Base-by-base conservation (phyloP, 53 echinoderm and acorn worm genomes). In the Echinometra lucunter region DNA sequence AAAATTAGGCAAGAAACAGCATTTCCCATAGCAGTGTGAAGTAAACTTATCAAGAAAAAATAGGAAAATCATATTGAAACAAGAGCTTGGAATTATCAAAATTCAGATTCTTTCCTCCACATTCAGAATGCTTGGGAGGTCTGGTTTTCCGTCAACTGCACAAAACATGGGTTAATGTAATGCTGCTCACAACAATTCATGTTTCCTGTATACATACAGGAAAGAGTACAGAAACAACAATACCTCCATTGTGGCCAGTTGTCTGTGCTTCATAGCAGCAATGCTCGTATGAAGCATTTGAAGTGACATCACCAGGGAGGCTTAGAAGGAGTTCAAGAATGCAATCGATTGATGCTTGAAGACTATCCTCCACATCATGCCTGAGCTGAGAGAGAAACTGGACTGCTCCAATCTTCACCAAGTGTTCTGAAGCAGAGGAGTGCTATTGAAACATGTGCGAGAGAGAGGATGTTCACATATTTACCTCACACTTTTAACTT, bases 331-430 rank as follows among this genome's bases (percentile, higher is more conserved):
- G 91, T 72, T 97, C 99, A 11, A 96, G 38, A 58, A 96, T 98
- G 38, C 95, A 95, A 95, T 98, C 99, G n/a, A 98, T 93, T 57
- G 91, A 47, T 34, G 90, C 67, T 44, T 98, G 97, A 21, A 98
- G 91, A 58, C 27, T 25, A 10, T 93, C 95, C 47, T 96, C 95
- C 74, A 92, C 72, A 83, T 98, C 97, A 7, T 94, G 92, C 40
- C 99, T 91, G 83, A 98, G 95, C 91, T 96, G 96, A 38, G 98
- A 97, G 9, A 98, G 94, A 94, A 98, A 98, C 92, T 95, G 94
- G 17, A 98, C 95, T 9, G 96, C 98, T 49, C 99, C 97, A 74
- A 98, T 96, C 53, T 97, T 95, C 40, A 97, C 91, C n/a, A 98
- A 92, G 44, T 95, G 88, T 87, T 96, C 85, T 23, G 96, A 96